Evolutionary conservation across 1,140 invertebrate genomes (phyloP).

Genomic region (Euborellia annulipes): DNA sequence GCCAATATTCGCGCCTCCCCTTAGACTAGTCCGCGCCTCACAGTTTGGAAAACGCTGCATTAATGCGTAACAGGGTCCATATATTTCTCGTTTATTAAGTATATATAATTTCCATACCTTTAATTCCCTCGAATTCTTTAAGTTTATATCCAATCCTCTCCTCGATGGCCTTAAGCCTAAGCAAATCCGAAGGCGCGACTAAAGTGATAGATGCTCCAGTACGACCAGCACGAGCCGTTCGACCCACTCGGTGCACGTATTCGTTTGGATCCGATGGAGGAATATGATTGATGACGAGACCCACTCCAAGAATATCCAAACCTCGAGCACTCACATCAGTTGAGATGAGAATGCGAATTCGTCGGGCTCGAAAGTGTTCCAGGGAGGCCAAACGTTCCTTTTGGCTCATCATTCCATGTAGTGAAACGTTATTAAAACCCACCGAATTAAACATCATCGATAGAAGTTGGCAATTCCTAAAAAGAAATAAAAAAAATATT

Average conservation of each 20-base stretch:
- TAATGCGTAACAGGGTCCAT: no score
- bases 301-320: conserved; percentile 72
- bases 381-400: conserved; percentile 61
- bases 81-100: no score
- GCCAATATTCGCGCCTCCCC: no score
- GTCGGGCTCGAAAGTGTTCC: conserved; percentile 71
- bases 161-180: conserved; percentile 76
- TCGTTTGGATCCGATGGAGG: conserved; percentile 79
- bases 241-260: conserved; percentile 93
- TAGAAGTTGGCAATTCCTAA: conserved; percentile 63
- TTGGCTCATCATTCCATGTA: conserved; percentile 77
- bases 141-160: conserved; percentile 67
- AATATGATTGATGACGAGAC: conserved; percentile 88
- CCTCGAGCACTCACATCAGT: conserved; percentile 73
- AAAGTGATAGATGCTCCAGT: conserved; percentile 76
- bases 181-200: conserved; percentile 81
- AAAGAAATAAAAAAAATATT: conserved; percentile 19
- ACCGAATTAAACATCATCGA: conserved; percentile 74
- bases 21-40: no score
- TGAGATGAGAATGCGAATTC: conserved; percentile 74
- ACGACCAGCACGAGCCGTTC: conserved; percentile 85
- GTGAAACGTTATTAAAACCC: conserved; percentile 70
- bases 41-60: no score
- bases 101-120: no score
- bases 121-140: conserved; percentile 56